Percentiles rank a stretch among this genome's conserved stretches.
These are phyloP conservation scores for Carassius gibelio DNA, from an alignment of 2,113 vertebrate species.

Conservation along the genomic window DNA sequence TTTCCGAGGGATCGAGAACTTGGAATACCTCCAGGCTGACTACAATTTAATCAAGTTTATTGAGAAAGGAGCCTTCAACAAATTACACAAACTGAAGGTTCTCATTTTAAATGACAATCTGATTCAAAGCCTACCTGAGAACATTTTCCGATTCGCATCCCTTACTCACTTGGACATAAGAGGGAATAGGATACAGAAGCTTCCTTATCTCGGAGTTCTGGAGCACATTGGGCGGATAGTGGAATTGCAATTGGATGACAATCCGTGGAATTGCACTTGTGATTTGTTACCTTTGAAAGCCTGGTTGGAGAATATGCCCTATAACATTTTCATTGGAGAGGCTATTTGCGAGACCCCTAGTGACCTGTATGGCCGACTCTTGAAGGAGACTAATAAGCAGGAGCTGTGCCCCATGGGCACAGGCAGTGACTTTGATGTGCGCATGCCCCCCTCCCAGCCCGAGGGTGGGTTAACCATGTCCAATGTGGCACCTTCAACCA, in stretches of 20 bases:
- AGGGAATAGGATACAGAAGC: conserved; percentile 95
- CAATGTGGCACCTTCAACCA: conserved; percentile 81
- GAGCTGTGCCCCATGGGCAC: conserved; percentile 95
- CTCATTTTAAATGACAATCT: conserved; percentile 98
- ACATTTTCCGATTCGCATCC: conserved; percentile 98
- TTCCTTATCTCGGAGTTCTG: conserved; percentile 95
- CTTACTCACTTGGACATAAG: conserved; percentile 98
- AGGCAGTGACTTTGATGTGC: conserved; percentile 91
- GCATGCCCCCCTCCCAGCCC: conserved; percentile 84
- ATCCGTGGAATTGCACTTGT: conserved; percentile 99
- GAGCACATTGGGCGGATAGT: conserved; percentile 97
- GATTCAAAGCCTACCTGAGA: conserved; percentile 93
- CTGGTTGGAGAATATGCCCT: conserved; percentile 99
- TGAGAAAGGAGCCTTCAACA: conserved; percentile 98
- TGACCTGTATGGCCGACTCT: conserved; percentile 91
- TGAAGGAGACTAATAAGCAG: conserved; percentile 97
- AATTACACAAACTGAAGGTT: conserved; percentile 97
- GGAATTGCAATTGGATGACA: conserved; percentile 94
- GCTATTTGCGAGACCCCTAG: conserved; percentile 96
- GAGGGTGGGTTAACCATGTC: conserved; percentile 84
- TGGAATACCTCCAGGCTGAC: conserved; percentile 99
- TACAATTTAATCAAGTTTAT: conserved; percentile 99
- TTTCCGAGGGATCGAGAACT: conserved; percentile 96
- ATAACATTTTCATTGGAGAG: conserved; percentile 97
- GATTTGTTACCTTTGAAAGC: conserved; percentile 95